These are phyloP conservation scores for Ametastegia equiseti DNA, from an alignment of 2,888 invertebrate genomes.

Conservation along the genomic window DNA sequence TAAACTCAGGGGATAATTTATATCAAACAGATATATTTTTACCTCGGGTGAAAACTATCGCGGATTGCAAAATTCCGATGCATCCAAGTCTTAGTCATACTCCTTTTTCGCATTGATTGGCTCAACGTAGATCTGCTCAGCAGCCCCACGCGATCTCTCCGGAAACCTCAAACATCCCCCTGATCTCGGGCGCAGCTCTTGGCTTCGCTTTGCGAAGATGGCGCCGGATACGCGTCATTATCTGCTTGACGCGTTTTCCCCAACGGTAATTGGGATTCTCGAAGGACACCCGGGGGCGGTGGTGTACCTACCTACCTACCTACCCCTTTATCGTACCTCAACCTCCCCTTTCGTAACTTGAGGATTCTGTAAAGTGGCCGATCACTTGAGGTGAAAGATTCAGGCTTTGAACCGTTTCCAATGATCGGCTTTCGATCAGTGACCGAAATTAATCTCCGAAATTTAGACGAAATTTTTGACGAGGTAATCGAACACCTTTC, in stretches of 20 bases:
- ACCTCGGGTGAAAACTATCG: neutral
- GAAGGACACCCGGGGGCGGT: neutral
- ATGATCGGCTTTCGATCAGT: slow-evolving; percentile 1
- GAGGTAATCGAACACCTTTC: neutral
- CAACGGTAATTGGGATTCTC: slow-evolving; percentile 29
- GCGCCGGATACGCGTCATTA: slow-evolving; percentile 29
- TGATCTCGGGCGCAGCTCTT: neutral
- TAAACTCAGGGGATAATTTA: neutral
- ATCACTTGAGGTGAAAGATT: slow-evolving; percentile 29
- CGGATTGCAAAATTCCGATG: neutral
- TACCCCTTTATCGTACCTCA: slow-evolving; percentile 17
- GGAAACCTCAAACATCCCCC: slow-evolving; percentile 17
- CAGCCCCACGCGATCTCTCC: neutral
- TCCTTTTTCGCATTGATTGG: neutral
- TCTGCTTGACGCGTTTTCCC: slow-evolving; percentile 19
- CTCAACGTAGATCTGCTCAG: too few species aligned
- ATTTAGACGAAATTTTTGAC: neutral
- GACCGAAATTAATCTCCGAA: neutral
- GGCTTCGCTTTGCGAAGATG: neutral
- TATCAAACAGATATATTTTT: too few species aligned
- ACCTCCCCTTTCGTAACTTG: neutral
- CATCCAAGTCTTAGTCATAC: neutral
- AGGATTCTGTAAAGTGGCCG: neutral
- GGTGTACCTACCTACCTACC: neutral
- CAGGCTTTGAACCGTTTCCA: neutral